Conservation (phyloP, 2,888 invertebrate genomes). For the Drosophila prostipennis region DNA sequence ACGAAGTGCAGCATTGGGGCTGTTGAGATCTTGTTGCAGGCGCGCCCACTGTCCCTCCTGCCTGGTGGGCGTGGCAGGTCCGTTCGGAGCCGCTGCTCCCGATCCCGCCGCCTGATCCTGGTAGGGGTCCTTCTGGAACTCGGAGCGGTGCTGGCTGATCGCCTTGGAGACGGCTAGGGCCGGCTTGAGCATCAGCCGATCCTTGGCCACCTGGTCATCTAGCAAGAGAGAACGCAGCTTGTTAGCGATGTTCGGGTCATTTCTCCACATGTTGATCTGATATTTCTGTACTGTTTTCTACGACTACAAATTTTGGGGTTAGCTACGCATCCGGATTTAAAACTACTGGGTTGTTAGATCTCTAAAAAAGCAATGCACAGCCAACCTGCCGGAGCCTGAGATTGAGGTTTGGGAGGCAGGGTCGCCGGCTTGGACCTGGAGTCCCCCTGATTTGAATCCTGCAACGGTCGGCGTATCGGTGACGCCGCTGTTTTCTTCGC, state of each 20-base stretch:
- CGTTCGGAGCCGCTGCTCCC: not conserved
- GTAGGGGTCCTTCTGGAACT: constrained; percentile 1
- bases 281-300: not conserved
- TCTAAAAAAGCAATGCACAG: constrained; percentile 19
- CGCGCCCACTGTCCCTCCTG: constrained; percentile 54
- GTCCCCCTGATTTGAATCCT: constrained; percentile 25
- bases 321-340: constrained; percentile 20
- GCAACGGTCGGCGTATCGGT: constrained; percentile 28
- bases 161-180: constrained; percentile 5
- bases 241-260: constrained; percentile 17
- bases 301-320: constrained; percentile 38
- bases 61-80: constrained; percentile 6
- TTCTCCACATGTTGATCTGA: constrained; percentile 13
- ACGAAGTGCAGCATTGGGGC: constrained; percentile 80
- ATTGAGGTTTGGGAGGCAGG: constrained; percentile 5
- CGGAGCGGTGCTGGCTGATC: constrained; percentile 3
- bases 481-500: constrained; percentile 6
- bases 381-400: constrained; percentile 37
- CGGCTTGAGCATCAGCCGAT: constrained; percentile 10
- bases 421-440: constrained; percentile 10
- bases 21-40: constrained; percentile 82
- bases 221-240: constrained; percentile 15
- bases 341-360: constrained; percentile 2
- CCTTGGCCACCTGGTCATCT: constrained; percentile 15
- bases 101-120: not conserved